Conservation (phyloP, 2,113 vertebrate genomes). For the Patagioenas fasciata region DNA sequence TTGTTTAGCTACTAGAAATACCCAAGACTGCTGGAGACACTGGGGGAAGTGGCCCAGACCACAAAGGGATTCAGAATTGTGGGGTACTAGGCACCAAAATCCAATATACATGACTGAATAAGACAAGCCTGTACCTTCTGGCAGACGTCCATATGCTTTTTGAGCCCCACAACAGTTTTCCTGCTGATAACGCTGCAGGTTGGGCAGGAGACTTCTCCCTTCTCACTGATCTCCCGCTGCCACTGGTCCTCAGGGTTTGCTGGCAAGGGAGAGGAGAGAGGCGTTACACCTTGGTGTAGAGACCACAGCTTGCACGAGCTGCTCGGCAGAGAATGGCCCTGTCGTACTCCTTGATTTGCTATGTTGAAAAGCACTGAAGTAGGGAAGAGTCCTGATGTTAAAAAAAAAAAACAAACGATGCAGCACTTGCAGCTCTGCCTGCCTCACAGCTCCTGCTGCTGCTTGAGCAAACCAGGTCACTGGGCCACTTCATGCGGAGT, state of each 20-base stretch:
- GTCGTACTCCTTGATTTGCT: neutral
- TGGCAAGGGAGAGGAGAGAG: conserved; percentile 40
- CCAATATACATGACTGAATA: neutral
- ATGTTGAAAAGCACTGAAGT: neutral
- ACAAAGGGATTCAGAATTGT: neutral
- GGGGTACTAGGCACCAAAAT: neutral
- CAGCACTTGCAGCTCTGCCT: neutral
- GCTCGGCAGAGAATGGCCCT: neutral
- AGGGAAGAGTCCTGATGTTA: neutral
- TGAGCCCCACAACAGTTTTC: conserved; percentile 91
- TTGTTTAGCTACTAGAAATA: neutral
- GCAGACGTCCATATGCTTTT: conserved; percentile 98
- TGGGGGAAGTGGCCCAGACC: neutral
- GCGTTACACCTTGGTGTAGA: neutral
- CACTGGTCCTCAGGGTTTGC: conserved; percentile 84
- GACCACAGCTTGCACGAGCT: neutral
- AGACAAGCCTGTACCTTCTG: conserved; percentile 85
- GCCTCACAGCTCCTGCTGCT: neutral
- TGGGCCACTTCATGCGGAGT: neutral
- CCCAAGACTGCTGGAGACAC: neutral
- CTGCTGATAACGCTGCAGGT: conserved; percentile 89
- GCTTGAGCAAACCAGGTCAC: neutral
- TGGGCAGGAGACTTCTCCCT: conserved; percentile 90
- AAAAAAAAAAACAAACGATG: neutral
- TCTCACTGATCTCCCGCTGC: conserved; percentile 88